Evolutionary conservation across 2,888 invertebrate species (phyloP), one percentile per base, ranked within the genome.

Genomic region (Sminthurinus aureus): DNA sequence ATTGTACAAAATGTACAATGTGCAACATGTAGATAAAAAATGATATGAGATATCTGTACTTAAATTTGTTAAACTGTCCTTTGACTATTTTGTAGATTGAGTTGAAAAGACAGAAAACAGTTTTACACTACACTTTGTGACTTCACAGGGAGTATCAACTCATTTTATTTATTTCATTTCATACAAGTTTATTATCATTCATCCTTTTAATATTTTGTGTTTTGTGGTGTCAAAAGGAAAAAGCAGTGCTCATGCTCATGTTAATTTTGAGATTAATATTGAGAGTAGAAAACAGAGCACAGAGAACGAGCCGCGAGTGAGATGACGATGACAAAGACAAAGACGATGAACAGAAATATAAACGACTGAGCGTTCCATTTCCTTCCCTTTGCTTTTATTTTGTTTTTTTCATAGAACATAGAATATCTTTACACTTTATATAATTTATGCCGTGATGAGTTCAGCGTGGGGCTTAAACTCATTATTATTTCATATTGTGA

Each of bases 391-490:
- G 74, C 50, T 74, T 26, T 15, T 6, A 26, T 26, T 38, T 74
- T 12, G 0, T 13, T 74, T 38, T 38, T 38, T 38, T 38, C 6
- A 38, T 15, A 66, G 66, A 66, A 66, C 8, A 20, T 15, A 15
- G n/a, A n/a, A n/a, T n/a, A n/a, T n/a, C 24, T 20, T 12, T 24
- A n/a, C n/a, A n/a, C n/a, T n/a, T n/a, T n/a, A n/a, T 73, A 22
- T 18, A 26, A 11, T 22, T 22, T 73, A 75, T 75, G 75, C 9
- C 0, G 18, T 75, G 75, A 75, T 75, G 75, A 75, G 75, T 75
- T 75, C 75, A 75, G 51, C 52, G 75, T 50, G 75, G 75, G 73
- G 73, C 18, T 38, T 58, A 58, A 58, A 13, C 18, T 58, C 58
- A 58, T 58, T 58, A 58, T 58, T 58, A 58, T 18, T 58, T 58